Conservation (phyloP, 2,797 vertebrate species). For the Aulostomus chinensis region DNA sequence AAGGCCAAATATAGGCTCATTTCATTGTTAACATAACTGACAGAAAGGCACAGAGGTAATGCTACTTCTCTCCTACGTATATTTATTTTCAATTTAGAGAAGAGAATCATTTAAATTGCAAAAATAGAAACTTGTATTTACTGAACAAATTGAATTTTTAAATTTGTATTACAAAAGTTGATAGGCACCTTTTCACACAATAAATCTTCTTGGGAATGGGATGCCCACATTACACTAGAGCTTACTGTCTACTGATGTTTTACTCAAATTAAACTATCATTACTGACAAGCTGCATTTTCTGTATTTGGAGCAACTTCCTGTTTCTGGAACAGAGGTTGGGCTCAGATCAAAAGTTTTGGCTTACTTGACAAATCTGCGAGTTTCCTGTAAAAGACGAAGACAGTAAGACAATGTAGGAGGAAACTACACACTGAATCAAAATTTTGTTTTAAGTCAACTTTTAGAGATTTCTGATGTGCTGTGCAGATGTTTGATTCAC, state of each 20-base stretch:
- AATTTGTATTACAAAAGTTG: no score
- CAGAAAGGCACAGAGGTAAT: not conserved
- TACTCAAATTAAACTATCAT: no score
- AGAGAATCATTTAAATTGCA: not conserved
- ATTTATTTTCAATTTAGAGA: not conserved
- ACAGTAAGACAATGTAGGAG: not conserved
- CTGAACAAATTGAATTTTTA: no score
- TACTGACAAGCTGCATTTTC: no score
- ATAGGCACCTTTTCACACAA: not conserved
- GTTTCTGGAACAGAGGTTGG: not conserved
- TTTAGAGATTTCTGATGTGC: not conserved
- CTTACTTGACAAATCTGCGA: not conserved
- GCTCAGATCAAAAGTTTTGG: not conserved
- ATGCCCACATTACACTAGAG: no score
- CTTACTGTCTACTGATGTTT: no score
- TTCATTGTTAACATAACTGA: conserved; percentile 28
- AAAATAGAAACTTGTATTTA: no score
- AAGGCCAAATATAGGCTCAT: conserved; percentile 50
- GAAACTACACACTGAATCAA: no score
- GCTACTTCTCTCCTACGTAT: no score
- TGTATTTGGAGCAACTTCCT: not conserved
- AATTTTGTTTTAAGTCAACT: no score
- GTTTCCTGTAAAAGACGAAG: not conserved
- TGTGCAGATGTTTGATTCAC: no score
- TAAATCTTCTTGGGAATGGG: not conserved